Evolutionary conservation across 2,888 invertebrate genomes (phyloP), one percentile per base, ranked within the genome.

Genomic region (Metellina segmentata): DNA sequence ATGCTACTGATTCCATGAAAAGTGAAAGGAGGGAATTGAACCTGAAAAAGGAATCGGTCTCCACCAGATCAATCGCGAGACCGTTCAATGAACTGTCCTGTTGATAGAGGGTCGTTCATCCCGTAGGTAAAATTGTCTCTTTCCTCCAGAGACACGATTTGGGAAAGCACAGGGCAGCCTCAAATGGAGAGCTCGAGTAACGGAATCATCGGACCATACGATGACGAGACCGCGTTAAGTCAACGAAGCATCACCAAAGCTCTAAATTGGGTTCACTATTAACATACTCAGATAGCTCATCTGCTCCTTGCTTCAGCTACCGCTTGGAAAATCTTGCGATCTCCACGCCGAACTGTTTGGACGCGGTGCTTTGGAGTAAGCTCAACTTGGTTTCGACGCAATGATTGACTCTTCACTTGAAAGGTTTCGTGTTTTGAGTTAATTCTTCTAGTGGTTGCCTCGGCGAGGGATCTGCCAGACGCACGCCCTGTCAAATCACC

Each of bases 11-110:
- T 34, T 34, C 34, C 34, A 1, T 34, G 11, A 61, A 61, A 61
- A 61, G 61, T 61, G 61, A 61, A 61, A 61, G 61, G 61, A 61
- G 61, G 11, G 61, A 61, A 61, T 13, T 61, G 61, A 61, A 61
- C 61, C 69, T 69, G 77, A 85, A 77, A 85, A 75, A 7, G 9
- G 34, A 53, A 75, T 20, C 16, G 19, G 72, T 49, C 9, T 70
- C 49, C 61, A 81, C 85, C 75, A 34, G 75, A 75, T 34, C n/a
- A 78, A 16, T n/a, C 13, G 34, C 49, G 48, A 7, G 19, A 48
- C 11, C 88, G 88, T 88, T 88, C 88, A 75, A 75, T 81, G 88
- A 88, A 88, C 88, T 88, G 87, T 52, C 87, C 20, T 9, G 34
- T 34, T 34, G 34, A 34, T 34, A 34, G 34, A 16, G 20, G 87